These are phyloP conservation scores for Drosophila anomalata DNA, from an alignment of 2,888 invertebrate genomes.

Conservation along the genomic window DNA sequence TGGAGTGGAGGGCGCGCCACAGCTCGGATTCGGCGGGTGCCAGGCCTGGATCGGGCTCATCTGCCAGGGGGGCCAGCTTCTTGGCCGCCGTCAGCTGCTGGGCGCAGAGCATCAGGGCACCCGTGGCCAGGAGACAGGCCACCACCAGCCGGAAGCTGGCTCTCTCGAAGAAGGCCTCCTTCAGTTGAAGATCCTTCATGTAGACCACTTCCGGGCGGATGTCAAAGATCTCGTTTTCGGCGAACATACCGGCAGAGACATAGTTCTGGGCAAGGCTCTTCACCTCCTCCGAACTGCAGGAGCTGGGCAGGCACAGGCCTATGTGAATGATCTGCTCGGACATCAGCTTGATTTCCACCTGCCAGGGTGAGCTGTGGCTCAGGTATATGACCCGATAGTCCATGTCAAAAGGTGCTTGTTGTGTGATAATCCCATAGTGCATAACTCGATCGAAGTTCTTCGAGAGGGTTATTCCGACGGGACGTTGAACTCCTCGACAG, in stretches of 20 bases:
- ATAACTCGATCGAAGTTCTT: slow-evolving; percentile 82
- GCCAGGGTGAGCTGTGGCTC: slow-evolving; percentile 84
- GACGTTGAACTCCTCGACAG: slow-evolving; percentile 84
- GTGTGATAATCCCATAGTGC: slow-evolving; percentile 82
- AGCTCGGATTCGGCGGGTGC: slow-evolving; percentile 66
- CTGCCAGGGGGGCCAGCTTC: slow-evolving; percentile 10
- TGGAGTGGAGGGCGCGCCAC: slow-evolving; percentile 56
- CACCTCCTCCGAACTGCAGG: slow-evolving; percentile 83
- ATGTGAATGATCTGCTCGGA: slow-evolving; percentile 84
- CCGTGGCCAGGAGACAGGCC: slow-evolving; percentile 66
- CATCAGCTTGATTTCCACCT: slow-evolving; percentile 84
- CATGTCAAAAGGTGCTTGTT: slow-evolving; percentile 83
- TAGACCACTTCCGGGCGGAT: slow-evolving; percentile 82
- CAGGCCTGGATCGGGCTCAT: slow-evolving; percentile 33
- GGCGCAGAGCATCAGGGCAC: slow-evolving; percentile 71
- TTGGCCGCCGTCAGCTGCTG: slow-evolving; percentile 57
- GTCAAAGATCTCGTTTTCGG: slow-evolving; percentile 81
- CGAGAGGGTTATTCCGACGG: slow-evolving; percentile 82
- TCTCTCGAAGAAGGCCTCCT: slow-evolving; percentile 79
- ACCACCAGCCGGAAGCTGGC: slow-evolving; percentile 79
- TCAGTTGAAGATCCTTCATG: slow-evolving; percentile 82
- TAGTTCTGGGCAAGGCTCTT: slow-evolving; percentile 80
- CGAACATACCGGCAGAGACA: slow-evolving; percentile 76
- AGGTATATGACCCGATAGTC: slow-evolving; percentile 83
- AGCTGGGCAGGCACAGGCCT: slow-evolving; percentile 85